Base-by-base conservation (phyloP, 2,113 vertebrate species). In the Tursiops truncatus region DNA sequence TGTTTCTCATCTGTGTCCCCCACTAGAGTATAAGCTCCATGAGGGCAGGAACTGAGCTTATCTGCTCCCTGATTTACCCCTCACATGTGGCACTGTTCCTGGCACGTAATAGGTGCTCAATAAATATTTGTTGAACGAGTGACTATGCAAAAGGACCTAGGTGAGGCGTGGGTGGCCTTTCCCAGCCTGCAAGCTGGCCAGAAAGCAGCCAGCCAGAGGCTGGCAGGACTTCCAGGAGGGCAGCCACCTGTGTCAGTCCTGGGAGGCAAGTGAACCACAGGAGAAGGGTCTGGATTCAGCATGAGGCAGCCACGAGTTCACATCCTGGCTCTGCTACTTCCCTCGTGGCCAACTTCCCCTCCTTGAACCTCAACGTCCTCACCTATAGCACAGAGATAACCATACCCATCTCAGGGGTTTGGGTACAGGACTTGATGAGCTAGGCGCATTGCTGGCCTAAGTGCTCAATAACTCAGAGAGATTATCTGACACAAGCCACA, bases 341-440 rank as follows among this genome's bases (percentile, higher is more conserved):
- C 14, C 50, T 74, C 4, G 17, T 1, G 17, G 83, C 44, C 81
- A 53, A 0, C 18, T 50, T 63, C n/a, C 67, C 36, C 18, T 67
- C 89, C 36, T 41, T 14, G n/a, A 53, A 9, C 68, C 38, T 56
- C 14, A 2, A 71, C 5, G 20, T 28, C 47, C 25, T 41, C 65
- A 2, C 50, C 36, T 58, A 41, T 1, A 36, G 60, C n/a, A 26
- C 8, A 63, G 88, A 77, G 56, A 50, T 8, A 2, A 70, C 12
- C 60, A 9, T 0, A 4, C 33, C 8, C 68, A n/a, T n/a, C 14
- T n/a, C 1, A 0, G 0, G 8, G 21, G 31, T 18, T 3, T 8
- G 5, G 4, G 36, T 47, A 12, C 47, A 33, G 38, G n/a, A 26
- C 18, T 6, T 58, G 60, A 10, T 18, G 36, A 77, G 56, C 9